Percentiles rank a stretch among this genome's conserved stretches.
Conservation (phyloP, 2,113 vertebrate genomes). For the Callopanchax toddi region DNA sequence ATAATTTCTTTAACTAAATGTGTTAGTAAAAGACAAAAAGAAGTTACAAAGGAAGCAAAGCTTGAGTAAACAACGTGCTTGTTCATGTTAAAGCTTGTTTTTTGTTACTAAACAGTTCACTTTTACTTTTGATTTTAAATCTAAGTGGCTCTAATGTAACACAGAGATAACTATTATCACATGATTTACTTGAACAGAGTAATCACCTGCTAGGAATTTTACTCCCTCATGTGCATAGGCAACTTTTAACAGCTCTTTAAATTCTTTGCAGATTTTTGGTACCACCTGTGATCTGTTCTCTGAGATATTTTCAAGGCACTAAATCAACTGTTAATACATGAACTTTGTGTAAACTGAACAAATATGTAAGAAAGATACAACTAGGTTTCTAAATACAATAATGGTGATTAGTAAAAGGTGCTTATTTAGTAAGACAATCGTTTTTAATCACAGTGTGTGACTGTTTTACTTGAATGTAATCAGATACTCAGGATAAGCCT, state of each 20-base stretch:
- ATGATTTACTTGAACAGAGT: not conserved
- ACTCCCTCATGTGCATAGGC: not conserved
- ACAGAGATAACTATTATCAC: not conserved
- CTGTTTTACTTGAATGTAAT: slow-evolving; percentile 80
- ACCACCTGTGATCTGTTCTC: not conserved
- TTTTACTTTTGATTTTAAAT: not conserved
- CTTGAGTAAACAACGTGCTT: not conserved
- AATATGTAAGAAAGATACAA: not conserved
- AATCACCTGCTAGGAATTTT: not conserved
- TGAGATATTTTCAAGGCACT: slow-evolving; percentile 14
- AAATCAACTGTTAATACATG: not conserved
- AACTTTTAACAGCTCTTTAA: not conserved
- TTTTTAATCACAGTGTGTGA: no score
- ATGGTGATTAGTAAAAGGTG: no score
- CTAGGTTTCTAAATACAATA: not conserved
- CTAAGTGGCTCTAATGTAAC: no score
- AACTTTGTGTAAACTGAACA: not conserved
- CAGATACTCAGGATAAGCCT: slow-evolving; percentile 88
- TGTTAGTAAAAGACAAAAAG: not conserved
- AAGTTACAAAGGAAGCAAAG: not conserved
- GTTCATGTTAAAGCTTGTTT: not conserved
- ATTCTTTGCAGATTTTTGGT: not conserved
- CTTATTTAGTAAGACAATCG: no score
- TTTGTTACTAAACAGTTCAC: not conserved
- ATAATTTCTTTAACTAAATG: not conserved